These are phyloP conservation scores for Paedocypris micromegethes DNA, from an alignment of 2,797 vertebrate species.

Conservation along the genomic window DNA sequence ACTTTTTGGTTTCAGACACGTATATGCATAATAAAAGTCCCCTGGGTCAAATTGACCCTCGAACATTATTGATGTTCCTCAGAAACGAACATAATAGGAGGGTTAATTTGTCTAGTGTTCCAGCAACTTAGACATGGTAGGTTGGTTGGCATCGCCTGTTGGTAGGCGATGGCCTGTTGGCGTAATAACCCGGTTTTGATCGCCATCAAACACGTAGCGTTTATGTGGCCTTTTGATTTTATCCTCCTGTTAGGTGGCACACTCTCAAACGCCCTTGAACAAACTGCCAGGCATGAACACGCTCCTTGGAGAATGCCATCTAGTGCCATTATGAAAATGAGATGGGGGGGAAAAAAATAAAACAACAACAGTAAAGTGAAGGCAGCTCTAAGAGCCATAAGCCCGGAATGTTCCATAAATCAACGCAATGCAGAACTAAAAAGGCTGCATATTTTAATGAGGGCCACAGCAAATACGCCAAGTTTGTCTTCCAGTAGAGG, in stretches of 20 bases:
- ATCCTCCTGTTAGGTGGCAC: conserved; percentile 46
- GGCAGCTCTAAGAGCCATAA: conserved; percentile 57
- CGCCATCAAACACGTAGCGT: conserved; percentile 9
- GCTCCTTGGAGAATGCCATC: conserved; percentile 59
- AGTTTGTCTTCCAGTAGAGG: conserved; percentile 19
- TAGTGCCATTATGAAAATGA: conserved; percentile 62
- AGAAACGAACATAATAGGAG: no score
- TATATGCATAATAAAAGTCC: no score
- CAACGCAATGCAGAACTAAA: conserved; percentile 68
- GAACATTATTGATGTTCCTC: no score
- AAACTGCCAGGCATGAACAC: conserved; percentile 52
- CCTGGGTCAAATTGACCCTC: no score
- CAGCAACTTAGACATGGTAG: not conserved
- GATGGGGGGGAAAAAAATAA: conserved; percentile 39
- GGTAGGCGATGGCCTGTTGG: not conserved
- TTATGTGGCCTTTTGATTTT: conserved; percentile 30
- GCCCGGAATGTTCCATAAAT: conserved; percentile 65
- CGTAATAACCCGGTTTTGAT: conserved; percentile 9
- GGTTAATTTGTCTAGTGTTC: no score
- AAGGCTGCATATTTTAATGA: conserved; percentile 69
- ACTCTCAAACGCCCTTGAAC: conserved; percentile 65
- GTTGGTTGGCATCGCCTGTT: conserved; percentile 33
- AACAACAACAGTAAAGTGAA: conserved; percentile 67
- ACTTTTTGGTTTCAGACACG: no score
- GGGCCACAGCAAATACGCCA: conserved; percentile 34